Evolutionary conservation across 1,140 invertebrate genomes (phyloP), one percentile per base, ranked within the genome.

Genomic region (Cataglyphis hispanica): DNA sequence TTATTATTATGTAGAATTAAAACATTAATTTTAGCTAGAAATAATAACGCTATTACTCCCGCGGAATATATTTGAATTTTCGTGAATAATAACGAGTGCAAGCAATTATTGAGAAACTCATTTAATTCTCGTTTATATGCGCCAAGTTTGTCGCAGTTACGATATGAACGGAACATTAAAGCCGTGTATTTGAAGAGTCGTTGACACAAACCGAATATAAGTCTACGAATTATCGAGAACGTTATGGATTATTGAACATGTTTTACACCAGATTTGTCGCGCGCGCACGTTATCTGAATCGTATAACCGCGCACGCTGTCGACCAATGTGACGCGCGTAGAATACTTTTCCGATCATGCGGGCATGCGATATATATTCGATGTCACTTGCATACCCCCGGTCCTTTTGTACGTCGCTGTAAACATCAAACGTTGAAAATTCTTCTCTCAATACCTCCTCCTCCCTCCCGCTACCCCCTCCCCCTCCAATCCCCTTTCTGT

Each of bases 301-400:
- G 60, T 85, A 84, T 84, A 84, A 87, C 69, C 53, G 43, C 70
- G 56, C 63, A 50, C 58, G 16, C 27, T 72, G 78, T 81, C 66
- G 13, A 37, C 37, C 37, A 56, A 80, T 56, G 80, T 84, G 60
- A 70, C 66, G 70, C 53, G 64, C 80, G 53, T 66, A 74, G 76
- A 75, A 74, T 83, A 87, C 58, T 46, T 87, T 84, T 70, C 78
- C 70, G 50, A 64, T 89, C 61, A 80, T 86, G 86, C 87, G 80
- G 78, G 84, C 19, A 63, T 11, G 61, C 69, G 85, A 87, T 87
- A 83, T 75, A 58, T 76, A 74, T 86, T 74, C 75, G 50, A 77
- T 87, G 80, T 86, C 81, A 87, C 43, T 76, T 61, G 78, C 61
- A 75, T 53, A 58, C 67, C n/a, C 58, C 27, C n/a, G 50, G 64